Percentiles rank a stretch among this genome's conserved stretches.
phyloP scores from a whole-genome alignment of 2,888 invertebrate genomes.

The Philaethria dido region DNA sequence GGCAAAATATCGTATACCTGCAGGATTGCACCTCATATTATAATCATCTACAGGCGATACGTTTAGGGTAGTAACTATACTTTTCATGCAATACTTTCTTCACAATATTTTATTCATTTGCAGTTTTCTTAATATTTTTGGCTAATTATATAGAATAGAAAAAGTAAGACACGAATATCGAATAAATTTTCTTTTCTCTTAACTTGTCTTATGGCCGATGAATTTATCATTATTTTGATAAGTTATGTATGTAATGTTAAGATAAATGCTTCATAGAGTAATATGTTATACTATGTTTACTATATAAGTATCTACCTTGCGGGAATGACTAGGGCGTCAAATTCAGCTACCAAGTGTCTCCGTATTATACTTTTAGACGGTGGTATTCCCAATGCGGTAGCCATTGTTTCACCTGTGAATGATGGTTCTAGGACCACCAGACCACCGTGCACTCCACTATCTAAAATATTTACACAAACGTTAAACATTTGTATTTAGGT shows the following conservation, averaged over 20 bases:
- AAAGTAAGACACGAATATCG: constrained; percentile 30
- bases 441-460: constrained; percentile 97
- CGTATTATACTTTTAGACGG: constrained; percentile 96
- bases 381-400: constrained; percentile 95
- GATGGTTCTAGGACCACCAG: constrained; percentile 96
- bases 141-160: constrained; percentile 25
- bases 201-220: constrained; percentile 13
- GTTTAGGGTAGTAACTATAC: constrained; percentile 59
- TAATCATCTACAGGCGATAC: constrained; percentile 80
- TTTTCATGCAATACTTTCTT: constrained; percentile 62
- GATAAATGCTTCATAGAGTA: constrained; percentile 20
- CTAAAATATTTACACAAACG: constrained; percentile 70
- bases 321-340: constrained; percentile 95
- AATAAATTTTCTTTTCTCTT: constrained; percentile 34
- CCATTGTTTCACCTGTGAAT: constrained; percentile 97
- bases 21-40: constrained; percentile 84
- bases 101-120: constrained; percentile 40
- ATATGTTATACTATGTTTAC: neutral
- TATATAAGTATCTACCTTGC: constrained; percentile 87
- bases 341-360: constrained; percentile 94
- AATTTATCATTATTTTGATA: constrained; percentile 20
- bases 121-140: constrained; percentile 32
- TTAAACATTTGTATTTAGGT: neutral
- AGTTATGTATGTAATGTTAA: constrained; percentile 27
- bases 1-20: constrained; percentile 93